phyloP scores from a whole-genome alignment of 2,888 invertebrate genomes.

The Drosophila anomalipes region DNA sequence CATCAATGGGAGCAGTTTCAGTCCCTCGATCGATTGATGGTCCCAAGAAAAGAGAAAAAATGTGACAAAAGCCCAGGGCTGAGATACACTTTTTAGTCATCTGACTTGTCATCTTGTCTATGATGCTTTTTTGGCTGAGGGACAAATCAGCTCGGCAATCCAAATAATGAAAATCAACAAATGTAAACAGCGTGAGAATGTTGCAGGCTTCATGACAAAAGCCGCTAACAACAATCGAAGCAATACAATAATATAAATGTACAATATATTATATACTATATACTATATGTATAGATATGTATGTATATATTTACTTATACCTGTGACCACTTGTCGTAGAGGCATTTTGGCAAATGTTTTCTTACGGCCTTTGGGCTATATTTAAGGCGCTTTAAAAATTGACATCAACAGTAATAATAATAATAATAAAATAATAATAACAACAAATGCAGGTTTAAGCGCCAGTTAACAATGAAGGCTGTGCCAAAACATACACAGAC shows the following conservation, averaged over 20 bases:
- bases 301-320: conserved; percentile 11
- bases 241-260: conserved; percentile 11
- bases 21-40: conserved; percentile 42
- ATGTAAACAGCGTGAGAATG: conserved; percentile 77
- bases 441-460: conserved; percentile 41
- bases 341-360: conserved; percentile 67
- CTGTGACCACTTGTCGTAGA: conserved; percentile 59
- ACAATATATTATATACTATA: neutral
- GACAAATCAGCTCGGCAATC: conserved; percentile 56
- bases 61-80: conserved; percentile 62
- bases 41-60: conserved; percentile 21
- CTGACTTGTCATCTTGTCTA: conserved; percentile 74
- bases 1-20: conserved; percentile 56
- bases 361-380: conserved; percentile 62
- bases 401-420: conserved; percentile 50
- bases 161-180: conserved; percentile 66
- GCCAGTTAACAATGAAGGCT: conserved; percentile 61
- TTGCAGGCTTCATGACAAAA: conserved; percentile 66
- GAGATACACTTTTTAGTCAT: conserved; percentile 45
- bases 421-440: conserved; percentile 40
- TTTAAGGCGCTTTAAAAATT: conserved; percentile 68
- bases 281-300: conserved; percentile 5
- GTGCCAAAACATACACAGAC: conserved; percentile 15
- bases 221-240: conserved; percentile 45
- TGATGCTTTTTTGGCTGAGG: conserved; percentile 47